Base-by-base conservation (phyloP, 2,888 invertebrate species). In the Thecocarcelia acutangulata region DNA sequence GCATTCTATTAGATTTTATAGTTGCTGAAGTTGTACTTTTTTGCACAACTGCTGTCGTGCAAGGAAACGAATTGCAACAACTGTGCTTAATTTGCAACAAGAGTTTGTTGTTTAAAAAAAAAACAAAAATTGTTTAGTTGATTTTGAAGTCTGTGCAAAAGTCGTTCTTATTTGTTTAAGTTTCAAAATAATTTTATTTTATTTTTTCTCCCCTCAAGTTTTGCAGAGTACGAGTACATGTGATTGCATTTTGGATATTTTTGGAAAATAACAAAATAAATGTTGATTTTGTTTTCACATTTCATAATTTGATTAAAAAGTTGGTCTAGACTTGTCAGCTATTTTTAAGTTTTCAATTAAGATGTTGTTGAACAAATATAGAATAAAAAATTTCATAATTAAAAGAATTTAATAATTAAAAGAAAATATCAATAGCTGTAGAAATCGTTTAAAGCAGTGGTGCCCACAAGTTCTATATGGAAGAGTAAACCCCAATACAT, bases 261-360 rank as follows among this genome's bases (percentile, higher is more conserved):
- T 28, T 50, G 40, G 2, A 46, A 11, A 46, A 24, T 6, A 19
- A 3, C 0, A 44, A 59, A 44, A 21, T 44, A 1, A 33, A 52
- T 44, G 33, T 46, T 48, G 24, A 48, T 40, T 74, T 59, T 61
- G 44, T 76, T 72, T 66, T 59, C 37, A 66, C 44, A 24, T 59
- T 61, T 46, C 8, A 66, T 48, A 76, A 79, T 74, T 72, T 73
- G 50, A 66, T 72, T 70, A 56, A 70, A 76, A 76, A 76, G 54
- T 61, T 80, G 63, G 82, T 83, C 76, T 76, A 80, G 83, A 80
- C 80, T 69, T 74, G 78, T 74, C 6, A 64, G 64, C 50, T 59
- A 28, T 3, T 50, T 12, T 46, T n/a, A 69, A 59, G 69, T 58
- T 69, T 69, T 74, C 54, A 74, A 78, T 69, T 69, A 69, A 76